Evolutionary conservation across 1,140 invertebrate genomes (phyloP), one percentile per base, ranked within the genome.

Genomic region (Macrotrachela quadricornifera): DNA sequence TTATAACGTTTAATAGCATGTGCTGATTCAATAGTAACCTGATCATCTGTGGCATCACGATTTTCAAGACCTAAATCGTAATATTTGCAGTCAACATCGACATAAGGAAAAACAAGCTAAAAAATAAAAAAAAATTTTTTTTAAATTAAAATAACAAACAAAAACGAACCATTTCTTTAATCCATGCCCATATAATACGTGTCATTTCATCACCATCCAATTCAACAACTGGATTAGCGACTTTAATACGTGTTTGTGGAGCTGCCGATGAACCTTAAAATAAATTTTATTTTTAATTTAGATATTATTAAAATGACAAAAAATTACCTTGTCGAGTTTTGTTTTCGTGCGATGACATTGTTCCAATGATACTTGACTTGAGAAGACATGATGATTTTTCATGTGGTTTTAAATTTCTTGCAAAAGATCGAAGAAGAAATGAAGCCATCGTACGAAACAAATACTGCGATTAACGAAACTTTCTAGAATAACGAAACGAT

Each of bases 131-230:
- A 45, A 3, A 1, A 13, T 17, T 37, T 6, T 49, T 18, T n/a
- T 36, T 49, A 3, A 1, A 13, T 10, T 48, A 6, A 8, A 30
- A 48, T 11, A n/a, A 8, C 8, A 4, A 30, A 4, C 21, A 4
- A 2, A 2, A 30, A 30, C 21, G 8, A 30, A 30, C 69, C 59
- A 92, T 94, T 54, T 95, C 77, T 71, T 97, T 97, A 56, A 97
- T 97, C 14, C 84, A 77, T 64, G 92, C 84, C 92, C 92, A 97
- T 60, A 97, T 95, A 59, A 97, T 88, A 60, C 91, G 77, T n/a
- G 91, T 96, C 91, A 97, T 96, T 72, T 97, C 91, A 78, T 97
- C 91, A 18, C 92, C 92, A 51, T 95, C 79, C 59, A 95, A 79
- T 65, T 97, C 92, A 45, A 92, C 87, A 58, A 92, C 83, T 40